Conservation (phyloP, 2,113 vertebrate genomes). For the Phrynocephalus versicolor region DNA sequence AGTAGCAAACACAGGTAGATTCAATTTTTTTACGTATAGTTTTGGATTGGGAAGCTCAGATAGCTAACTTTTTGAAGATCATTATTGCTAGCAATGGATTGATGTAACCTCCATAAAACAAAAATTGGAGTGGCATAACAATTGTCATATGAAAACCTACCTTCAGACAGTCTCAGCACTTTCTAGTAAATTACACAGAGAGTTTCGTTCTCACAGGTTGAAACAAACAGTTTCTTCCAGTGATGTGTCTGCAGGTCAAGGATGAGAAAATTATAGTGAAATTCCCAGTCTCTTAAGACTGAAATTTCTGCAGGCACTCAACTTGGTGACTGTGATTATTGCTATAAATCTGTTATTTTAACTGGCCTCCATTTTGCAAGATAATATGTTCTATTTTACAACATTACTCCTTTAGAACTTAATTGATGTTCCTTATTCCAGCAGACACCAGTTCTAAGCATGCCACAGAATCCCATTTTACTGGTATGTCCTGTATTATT, state of each 20-base stretch:
- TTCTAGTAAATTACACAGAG: background rate
- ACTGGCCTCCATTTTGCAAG: background rate
- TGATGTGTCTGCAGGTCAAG: background rate
- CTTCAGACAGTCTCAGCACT: background rate
- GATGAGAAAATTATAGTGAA: background rate
- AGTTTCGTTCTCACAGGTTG: conserved; percentile 2
- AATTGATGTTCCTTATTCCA: background rate
- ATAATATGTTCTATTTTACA: conserved; percentile 16
- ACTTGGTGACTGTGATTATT: background rate
- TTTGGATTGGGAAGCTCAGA: background rate
- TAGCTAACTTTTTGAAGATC: background rate
- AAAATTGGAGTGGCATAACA: background rate
- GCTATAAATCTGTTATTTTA: conserved; percentile 7
- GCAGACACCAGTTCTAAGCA: background rate
- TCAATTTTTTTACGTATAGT: background rate
- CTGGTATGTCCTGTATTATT: background rate
- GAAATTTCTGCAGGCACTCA: background rate
- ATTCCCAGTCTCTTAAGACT: background rate
- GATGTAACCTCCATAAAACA: background rate
- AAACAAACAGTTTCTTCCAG: background rate
- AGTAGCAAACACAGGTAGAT: too few relatives aligned
- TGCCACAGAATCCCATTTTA: background rate
- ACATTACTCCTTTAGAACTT: background rate
- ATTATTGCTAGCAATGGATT: background rate
- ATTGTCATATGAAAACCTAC: background rate